These are phyloP conservation scores for Stercorarius parasiticus DNA, from an alignment of 2,113 vertebrate genomes.

Conservation along the genomic window DNA sequence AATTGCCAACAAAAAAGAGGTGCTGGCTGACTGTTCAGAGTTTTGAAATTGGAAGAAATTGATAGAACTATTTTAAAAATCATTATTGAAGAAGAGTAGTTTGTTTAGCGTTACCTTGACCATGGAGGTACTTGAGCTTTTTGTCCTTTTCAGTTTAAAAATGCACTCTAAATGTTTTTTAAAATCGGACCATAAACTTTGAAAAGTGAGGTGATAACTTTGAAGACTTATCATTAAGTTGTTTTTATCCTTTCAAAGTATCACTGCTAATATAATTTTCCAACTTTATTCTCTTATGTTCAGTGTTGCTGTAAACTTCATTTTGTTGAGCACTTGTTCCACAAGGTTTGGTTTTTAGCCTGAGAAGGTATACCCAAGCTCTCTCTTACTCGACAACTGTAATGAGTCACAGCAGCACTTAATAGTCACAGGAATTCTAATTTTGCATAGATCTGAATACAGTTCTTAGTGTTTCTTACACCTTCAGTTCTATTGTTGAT, in stretches of 20 bases:
- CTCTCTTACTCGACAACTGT: not conserved
- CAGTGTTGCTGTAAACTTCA: not conserved
- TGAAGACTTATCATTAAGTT: not conserved
- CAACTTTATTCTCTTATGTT: not conserved
- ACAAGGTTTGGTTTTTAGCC: not conserved
- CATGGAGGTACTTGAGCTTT: not conserved
- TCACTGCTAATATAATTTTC: not conserved
- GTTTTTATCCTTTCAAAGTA: not conserved
- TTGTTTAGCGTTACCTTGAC: not conserved
- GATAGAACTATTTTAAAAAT: not conserved
- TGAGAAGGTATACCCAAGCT: not conserved
- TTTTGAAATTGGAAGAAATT: not conserved
- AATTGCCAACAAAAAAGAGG: not conserved
- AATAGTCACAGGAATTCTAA: not conserved
- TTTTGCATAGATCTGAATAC: not conserved
- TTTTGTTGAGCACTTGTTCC: not conserved
- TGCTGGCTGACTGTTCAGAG: not conserved
- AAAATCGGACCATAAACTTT: not conserved
- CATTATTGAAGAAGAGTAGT: not conserved
- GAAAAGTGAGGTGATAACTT: not conserved
- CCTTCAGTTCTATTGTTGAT: not conserved
- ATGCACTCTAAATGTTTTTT: not conserved
- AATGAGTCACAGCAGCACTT: not conserved
- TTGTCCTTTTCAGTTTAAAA: not conserved
- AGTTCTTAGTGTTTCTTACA: not conserved